Percentiles rank a stretch among this genome's conserved stretches.
Evolutionary conservation across 2,797 vertebrate genomes (phyloP).

Genomic region (Amphiprion clarkii): DNA sequence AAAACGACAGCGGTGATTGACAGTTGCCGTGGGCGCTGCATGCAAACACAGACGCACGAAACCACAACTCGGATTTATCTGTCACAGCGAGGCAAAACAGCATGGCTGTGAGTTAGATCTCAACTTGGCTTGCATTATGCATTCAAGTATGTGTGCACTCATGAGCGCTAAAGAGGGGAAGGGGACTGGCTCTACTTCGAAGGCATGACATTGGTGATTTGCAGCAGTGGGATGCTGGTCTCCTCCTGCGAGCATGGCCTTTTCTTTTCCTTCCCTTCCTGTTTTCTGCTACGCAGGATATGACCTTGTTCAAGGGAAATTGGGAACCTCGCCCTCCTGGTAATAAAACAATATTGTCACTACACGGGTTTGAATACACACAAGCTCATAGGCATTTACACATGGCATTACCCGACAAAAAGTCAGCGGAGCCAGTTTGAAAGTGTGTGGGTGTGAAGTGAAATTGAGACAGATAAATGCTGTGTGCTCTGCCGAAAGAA

Average conservation of each 20-base stretch:
- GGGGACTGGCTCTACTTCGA: constrained; percentile 47
- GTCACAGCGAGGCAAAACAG: constrained; percentile 62
- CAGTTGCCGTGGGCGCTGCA: constrained; percentile 72
- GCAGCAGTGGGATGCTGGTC: constrained; percentile 51
- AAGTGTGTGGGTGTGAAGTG: constrained; percentile 54
- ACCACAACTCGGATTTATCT: constrained; percentile 64
- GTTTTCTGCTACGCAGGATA: constrained; percentile 58
- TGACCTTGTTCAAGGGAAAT: constrained; percentile 70
- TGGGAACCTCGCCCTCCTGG: constrained; percentile 33
- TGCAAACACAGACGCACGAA: constrained; percentile 64
- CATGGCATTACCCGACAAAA: constrained; percentile 33
- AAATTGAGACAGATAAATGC: constrained; percentile 63
- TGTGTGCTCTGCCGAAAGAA: constrained; percentile 38
- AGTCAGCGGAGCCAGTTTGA: constrained; percentile 36
- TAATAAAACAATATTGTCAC: constrained; percentile 63
- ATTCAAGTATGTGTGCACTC: constrained; percentile 54
- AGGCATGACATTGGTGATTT: constrained; percentile 50
- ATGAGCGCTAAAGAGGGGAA: constrained; percentile 40
- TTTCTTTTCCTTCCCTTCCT: constrained; percentile 44
- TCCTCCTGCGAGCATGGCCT: constrained; percentile 24
- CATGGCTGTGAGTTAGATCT: constrained; percentile 59
- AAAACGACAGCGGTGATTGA: constrained; percentile 74
- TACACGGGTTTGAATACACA: constrained; percentile 48
- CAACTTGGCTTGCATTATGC: constrained; percentile 53
- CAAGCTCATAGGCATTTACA: constrained; percentile 17